phyloP scores from a whole-genome alignment of 2,888 invertebrate species.

The Drosophila paramelanica region DNA sequence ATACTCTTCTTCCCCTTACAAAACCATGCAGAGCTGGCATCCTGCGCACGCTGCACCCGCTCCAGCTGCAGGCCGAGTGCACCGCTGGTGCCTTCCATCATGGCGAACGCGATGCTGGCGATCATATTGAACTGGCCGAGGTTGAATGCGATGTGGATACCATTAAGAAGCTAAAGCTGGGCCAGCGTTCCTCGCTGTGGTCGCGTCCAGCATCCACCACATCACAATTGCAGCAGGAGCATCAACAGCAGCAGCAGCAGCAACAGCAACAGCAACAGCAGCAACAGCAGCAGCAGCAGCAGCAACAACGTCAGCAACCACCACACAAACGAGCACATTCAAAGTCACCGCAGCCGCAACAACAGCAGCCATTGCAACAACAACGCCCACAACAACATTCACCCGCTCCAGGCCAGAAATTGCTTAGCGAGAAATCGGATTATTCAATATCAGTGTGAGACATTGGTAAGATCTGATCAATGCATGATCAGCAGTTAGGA shows the following conservation, averaged over 20 bases:
- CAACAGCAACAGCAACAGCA: conserved; percentile 53
- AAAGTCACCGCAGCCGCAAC: conserved; percentile 77
- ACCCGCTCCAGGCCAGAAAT: conserved; percentile 85
- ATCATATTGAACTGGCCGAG: conserved; percentile 88
- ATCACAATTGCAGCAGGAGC: conserved; percentile 81
- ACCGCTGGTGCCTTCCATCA: conserved; percentile 79
- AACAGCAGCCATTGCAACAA: conserved; percentile 75
- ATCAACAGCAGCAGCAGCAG: conserved; percentile 74
- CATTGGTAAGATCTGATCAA: conserved; percentile 78
- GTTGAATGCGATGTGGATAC: conserved; percentile 91
- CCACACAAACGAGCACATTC: conserved; percentile 70
- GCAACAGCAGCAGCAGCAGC: conserved; percentile 46
- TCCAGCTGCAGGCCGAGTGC: conserved; percentile 86
- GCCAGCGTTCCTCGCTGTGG: conserved; percentile 89
- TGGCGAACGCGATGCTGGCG: conserved; percentile 62
- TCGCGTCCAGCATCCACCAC: conserved; percentile 87
- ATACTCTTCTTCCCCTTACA: conserved; percentile 61
- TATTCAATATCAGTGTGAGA: conserved; percentile 91
- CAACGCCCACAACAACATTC: conserved; percentile 83
- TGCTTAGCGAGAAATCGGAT: conserved; percentile 88
- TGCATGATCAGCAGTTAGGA: conserved; percentile 53
- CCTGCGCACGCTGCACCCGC: conserved; percentile 88
- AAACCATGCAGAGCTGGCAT: conserved; percentile 83
- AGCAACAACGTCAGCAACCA: conserved; percentile 66
- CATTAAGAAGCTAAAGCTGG: conserved; percentile 90